Evolutionary conservation across 2,888 invertebrate genomes (phyloP), one percentile per base, ranked within the genome.

Genomic region (Xanthorhoe designata): DNA sequence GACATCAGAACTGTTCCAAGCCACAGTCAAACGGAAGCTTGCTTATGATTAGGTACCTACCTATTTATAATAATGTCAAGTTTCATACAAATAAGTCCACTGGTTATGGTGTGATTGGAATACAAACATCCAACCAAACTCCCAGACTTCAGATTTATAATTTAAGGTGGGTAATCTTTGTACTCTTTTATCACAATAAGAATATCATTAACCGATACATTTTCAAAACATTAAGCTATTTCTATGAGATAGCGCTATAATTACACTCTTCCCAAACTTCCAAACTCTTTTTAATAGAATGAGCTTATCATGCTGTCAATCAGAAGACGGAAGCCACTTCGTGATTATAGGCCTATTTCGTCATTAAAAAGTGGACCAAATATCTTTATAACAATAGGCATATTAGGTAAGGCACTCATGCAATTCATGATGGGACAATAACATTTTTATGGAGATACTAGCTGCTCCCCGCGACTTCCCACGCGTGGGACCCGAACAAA

Each of bases 351-450:
- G 10, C 19, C 18, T 17, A 49, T 60, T 60, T 24, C 59, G 51
- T 51, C 59, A 60, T 59, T 13, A 15, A 60, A 42, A 60, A 52
- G 59, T 52, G 42, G 38, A 42, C 24, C 59, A 60, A 51, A 38
- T 60, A 51, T 38, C 45, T 45, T 54, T n/a, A 24, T 45, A 51
- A 59, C 59, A 59, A 59, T 50, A 49, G 51, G 15, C 15, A 13
- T 50, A 42, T 55, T 38, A 42, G 10, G 18, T 15, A 50, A 24
- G 51, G 10, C 53, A 54, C 47, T 47, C 47, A 47, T 47, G 47
- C 47, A 47, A 17, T 15, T 13, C 15, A 6, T 47, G 17, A 47
- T 47, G 47, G 8, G 15, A 42, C 38, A 42, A 42, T 42, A 42
- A 13, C 13, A 42, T 2, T 13, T 9, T 42, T 13, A 42, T 42